Percentiles rank a stretch among this genome's conserved stretches.
These are phyloP conservation scores for Epistrophella euchroma DNA, from an alignment of 2,888 invertebrate genomes.

Conservation along the genomic window DNA sequence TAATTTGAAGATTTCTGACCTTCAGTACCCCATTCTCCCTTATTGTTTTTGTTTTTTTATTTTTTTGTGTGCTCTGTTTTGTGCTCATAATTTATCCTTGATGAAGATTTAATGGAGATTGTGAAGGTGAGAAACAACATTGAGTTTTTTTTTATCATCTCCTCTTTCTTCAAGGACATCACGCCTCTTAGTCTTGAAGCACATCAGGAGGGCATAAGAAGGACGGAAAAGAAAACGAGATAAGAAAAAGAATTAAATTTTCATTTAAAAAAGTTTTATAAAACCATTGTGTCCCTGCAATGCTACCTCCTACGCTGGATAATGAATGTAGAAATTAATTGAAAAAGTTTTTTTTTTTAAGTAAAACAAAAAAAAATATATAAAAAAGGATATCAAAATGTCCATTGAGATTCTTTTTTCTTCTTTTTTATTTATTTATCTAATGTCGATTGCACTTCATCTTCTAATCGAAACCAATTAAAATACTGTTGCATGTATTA, in stretches of 20 bases:
- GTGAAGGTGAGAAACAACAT: constrained; percentile 71
- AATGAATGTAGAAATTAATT: constrained; percentile 62
- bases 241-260: constrained; percentile 64
- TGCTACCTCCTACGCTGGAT: not conserved
- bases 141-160: constrained; percentile 38
- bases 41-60: constrained; percentile 42
- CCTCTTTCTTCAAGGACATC: constrained; percentile 61
- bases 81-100: constrained; percentile 71
- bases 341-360: constrained; percentile 55
- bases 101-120: constrained; percentile 76
- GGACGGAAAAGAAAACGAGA: constrained; percentile 27
- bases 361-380: constrained; percentile 8
- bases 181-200: constrained; percentile 15
- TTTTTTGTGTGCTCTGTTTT: constrained; percentile 30
- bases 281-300: constrained; percentile 40
- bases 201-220: not conserved
- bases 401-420: constrained; percentile 26
- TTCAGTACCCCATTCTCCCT: not conserved
- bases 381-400: constrained; percentile 9
- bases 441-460: constrained; percentile 65
- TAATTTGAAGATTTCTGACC: not conserved
- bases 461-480: constrained; percentile 70
- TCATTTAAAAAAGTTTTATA: constrained; percentile 50
- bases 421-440: not conserved
- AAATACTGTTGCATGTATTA: constrained; percentile 66